These are phyloP conservation scores for Pelecanoides urinatrix DNA, from an alignment of 2,113 vertebrate species.

Conservation along the genomic window DNA sequence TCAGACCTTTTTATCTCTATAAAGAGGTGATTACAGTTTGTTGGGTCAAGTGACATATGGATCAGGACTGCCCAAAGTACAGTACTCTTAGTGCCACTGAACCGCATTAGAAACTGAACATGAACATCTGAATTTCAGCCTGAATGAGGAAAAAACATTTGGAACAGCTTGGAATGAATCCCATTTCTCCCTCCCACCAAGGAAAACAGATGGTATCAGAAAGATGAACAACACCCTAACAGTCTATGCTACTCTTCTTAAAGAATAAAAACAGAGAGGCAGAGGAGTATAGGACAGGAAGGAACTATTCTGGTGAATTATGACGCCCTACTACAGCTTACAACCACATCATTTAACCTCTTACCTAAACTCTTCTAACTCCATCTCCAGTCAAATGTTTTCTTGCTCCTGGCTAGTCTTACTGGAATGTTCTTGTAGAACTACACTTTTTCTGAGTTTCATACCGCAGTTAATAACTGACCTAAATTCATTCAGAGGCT, in stretches of 20 bases:
- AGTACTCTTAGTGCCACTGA: not conserved
- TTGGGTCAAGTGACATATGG: not conserved
- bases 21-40: not conserved
- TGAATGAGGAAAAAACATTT: not conserved
- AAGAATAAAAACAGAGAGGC: not conserved
- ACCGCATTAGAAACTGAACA: not conserved
- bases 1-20: not conserved
- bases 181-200: slow-evolving; percentile 29
- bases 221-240: slow-evolving; percentile 8
- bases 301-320: not conserved
- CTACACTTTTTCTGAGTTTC: not conserved
- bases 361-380: not conserved
- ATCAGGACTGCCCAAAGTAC: not conserved
- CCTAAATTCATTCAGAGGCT: not conserved
- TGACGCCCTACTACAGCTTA: rapidly evolving
- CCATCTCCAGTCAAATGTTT: not conserved
- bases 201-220: slow-evolving; percentile 42
- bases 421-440: not conserved
- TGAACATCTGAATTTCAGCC: slow-evolving; percentile 11
- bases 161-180: slow-evolving; percentile 31
- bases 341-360: not conserved
- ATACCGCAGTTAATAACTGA: not conserved
- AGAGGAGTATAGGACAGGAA: not conserved
- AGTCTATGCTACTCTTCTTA: not conserved
- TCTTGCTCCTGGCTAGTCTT: not conserved